Conservation (phyloP, 2,797 vertebrate genomes). For the Salmo trutta region DNA sequence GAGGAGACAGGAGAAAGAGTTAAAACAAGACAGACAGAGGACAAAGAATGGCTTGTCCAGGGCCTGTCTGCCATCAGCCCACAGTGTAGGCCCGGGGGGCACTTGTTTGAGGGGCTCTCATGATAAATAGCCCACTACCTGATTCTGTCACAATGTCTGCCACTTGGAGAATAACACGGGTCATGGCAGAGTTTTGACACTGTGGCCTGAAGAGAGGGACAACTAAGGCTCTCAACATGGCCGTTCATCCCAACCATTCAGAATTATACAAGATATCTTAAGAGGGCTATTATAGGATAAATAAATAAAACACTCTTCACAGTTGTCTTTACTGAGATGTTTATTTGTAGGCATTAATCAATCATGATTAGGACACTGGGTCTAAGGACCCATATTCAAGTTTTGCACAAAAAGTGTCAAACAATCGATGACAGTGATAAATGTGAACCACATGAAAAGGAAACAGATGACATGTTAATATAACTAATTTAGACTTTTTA, state of each 20-base stretch:
- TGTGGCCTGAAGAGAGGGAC: slow-evolving; percentile 28
- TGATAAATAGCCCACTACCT: slow-evolving; percentile 80
- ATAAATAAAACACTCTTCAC: slow-evolving; percentile 59
- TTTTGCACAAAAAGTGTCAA: slow-evolving; percentile 42
- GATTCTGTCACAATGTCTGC: slow-evolving; percentile 77
- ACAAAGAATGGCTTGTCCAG: slow-evolving; percentile 76
- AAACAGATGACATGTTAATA: slow-evolving; percentile 49
- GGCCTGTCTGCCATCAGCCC: slow-evolving; percentile 59
- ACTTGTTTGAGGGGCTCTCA: slow-evolving; percentile 72
- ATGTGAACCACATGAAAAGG: slow-evolving; percentile 48
- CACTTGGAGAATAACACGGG: slow-evolving; percentile 73
- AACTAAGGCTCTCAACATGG: slow-evolving; percentile 56
- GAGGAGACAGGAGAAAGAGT: slow-evolving; percentile 56
- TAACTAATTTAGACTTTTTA: slow-evolving; percentile 49
- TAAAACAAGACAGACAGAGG: slow-evolving; percentile 59
- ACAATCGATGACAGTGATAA: slow-evolving; percentile 47
- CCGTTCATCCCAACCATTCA: slow-evolving; percentile 42
- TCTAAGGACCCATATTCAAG: background rate
- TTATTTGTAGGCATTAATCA: slow-evolving; percentile 68
- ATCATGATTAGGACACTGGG: background rate
- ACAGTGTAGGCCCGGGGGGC: slow-evolving; percentile 55
- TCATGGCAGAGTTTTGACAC: slow-evolving; percentile 62
- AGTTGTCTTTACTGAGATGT: slow-evolving; percentile 54
- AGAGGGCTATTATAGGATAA: slow-evolving; percentile 36
- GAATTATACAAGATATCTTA: slow-evolving; percentile 31